Evolutionary conservation across 2,888 invertebrate genomes (phyloP), one percentile per base, ranked within the genome.

Genomic region (Polydrusus pterygomalis): DNA sequence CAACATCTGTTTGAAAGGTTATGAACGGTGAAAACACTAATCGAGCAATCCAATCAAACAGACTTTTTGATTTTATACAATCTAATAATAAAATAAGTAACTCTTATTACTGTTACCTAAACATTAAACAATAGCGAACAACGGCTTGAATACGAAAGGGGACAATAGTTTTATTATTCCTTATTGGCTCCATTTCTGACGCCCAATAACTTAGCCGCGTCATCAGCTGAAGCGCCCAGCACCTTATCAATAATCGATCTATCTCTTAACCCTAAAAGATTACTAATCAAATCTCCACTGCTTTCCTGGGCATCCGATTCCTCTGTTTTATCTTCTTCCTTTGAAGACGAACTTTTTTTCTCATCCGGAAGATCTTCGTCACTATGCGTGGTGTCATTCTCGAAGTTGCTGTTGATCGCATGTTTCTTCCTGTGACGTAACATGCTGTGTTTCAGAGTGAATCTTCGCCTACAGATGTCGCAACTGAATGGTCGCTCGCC

Each of bases 371-470:
- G 79, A 51, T 90, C 89, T 74, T 89, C 86, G 81, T 88, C 85
- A 86, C 90, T 83, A 82, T 87, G 76, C 25, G 89, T 89, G 64
- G 87, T 87, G 0, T 89, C 89, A 51, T 90, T 90, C 49, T 91
- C 86, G 64, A 84, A 84, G 40, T 58, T 69, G 47, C 62, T 70
- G 38, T 54, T 72, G 7, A 92, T 90, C 78, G 91, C 91, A 85
- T 97, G 97, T 87, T 97, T 97, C 89, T 97, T 96, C 81, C 96
- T 91, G 86, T 97, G 97, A 0, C 97, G 91, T 80, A 97, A 90
- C 97, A 97, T 97, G 88, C 96, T 96, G 89, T 97, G 97, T 84
- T 97, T 97, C 60, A 97, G 89, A 0, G 97, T 97, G 88, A 97
- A 97, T 78, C 95, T 91, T 7, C 97, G 91, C 45, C 94, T 89